Base-by-base conservation (phyloP, 2,113 vertebrate species). In the Colinus virginianus region DNA sequence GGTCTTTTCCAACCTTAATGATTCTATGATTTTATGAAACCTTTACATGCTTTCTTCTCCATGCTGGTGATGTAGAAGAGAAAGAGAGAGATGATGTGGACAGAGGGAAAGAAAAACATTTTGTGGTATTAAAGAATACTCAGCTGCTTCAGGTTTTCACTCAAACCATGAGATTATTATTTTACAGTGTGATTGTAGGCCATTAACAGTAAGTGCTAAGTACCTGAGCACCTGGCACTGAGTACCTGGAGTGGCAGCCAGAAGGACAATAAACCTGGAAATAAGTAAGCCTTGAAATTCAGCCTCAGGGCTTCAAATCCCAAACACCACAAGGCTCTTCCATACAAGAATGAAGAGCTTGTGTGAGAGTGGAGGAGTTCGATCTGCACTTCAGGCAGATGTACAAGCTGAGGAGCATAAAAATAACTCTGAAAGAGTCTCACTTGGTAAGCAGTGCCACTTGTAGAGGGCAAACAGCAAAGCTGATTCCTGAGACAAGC, bases 351-450 rank as follows among this genome's bases (percentile, higher is more conserved):
- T 7, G 4, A 90, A 62, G 53, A 74, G 11, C 21, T 75, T 55
- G 49, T 1, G 3, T 69, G 49, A 53, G 45, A 81, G n/a, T 40
- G 34, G 9, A 90, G 6, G 81, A 87, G 66, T 49, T 67, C 1
- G 0, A 62, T 46, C 58, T 77, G 55, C 67, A 87, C 78, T 89
- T 87, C 87, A 90, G 71, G 56, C 55, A 94, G 80, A 87, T 84
- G 63, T 42, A 89, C 11, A 34, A 79, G 48, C 43, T 71, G 66
- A 92, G 78, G 18, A 90, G 78, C 23, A 49, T 22, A 90, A 94
- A 96, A 94, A 92, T 92, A 93, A 79, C 75, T 2, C 63, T 19
- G 59, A 14, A 80, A 95, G 78, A 67, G 67, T 90, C 66, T 92
- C 69, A 81, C 36, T 70, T 5, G 2, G 13, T 84, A 82, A 90